Evolutionary conservation across 2,888 invertebrate species (phyloP).

Genomic region (Dichetophora obliterata): DNA sequence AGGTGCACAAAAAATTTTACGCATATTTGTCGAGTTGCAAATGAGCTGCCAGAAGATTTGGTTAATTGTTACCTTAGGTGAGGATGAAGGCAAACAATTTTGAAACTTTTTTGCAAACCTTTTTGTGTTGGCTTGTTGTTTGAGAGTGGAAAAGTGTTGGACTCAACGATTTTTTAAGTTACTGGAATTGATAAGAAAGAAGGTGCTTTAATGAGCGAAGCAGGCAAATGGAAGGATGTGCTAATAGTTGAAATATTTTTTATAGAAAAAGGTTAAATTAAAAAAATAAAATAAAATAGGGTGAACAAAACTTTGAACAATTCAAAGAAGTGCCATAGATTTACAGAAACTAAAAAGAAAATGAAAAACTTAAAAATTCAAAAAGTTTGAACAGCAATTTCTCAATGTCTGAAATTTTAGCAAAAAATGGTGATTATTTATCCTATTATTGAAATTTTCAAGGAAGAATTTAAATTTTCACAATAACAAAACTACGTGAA

Average conservation of each 20-base stretch:
- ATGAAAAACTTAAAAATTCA: neutral
- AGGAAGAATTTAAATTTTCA: too few species aligned
- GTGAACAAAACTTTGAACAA: too few species aligned
- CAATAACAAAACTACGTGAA: too few species aligned
- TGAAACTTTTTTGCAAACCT: neutral
- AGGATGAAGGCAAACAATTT: neutral
- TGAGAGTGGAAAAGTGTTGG: neutral
- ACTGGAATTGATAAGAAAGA: too few species aligned
- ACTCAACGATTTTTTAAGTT: neutral
- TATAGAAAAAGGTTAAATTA: neutral
- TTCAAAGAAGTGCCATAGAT: too few species aligned
- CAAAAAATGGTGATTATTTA: too few species aligned
- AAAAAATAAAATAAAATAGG: neutral
- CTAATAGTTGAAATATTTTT: neutral
- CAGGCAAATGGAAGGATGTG: neutral
- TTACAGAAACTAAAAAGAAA: too few species aligned
- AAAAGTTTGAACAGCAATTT: neutral
- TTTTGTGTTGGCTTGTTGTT: neutral
- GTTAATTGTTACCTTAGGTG: conserved; percentile 13
- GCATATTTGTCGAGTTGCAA: conserved; percentile 66
- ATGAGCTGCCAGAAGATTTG: conserved; percentile 66
- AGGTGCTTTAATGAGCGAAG: too few species aligned
- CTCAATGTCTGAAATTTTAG: too few species aligned
- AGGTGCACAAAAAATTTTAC: conserved; percentile 53
- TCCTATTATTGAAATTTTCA: too few species aligned